These are phyloP conservation scores for Clavelina lepadiformis DNA, from an alignment of 23 tunicate genomes.

Conservation along the genomic window DNA sequence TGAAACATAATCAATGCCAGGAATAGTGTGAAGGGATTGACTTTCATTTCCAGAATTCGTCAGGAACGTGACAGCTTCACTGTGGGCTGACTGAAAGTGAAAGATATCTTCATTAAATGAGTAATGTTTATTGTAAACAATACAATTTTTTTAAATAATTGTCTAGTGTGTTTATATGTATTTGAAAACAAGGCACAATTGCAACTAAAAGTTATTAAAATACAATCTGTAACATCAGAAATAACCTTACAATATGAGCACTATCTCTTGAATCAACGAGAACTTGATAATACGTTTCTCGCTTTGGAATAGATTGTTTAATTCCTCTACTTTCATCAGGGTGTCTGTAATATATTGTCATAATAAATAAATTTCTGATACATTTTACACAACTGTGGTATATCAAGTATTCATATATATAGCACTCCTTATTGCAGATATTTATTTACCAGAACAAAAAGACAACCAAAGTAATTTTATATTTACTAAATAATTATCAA, in stretches of 20 bases:
- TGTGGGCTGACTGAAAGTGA: constrained; percentile 35
- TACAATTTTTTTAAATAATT: not conserved
- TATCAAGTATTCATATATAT: too few species aligned
- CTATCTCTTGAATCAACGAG: constrained; percentile 77
- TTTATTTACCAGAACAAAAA: too few species aligned
- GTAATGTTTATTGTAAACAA: not conserved
- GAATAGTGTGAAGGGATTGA: constrained; percentile 54
- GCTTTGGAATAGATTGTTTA: constrained; percentile 35
- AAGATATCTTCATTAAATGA: not conserved
- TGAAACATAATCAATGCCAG: constrained; percentile 83
- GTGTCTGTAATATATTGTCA: too few species aligned
- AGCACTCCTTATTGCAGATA: too few species aligned
- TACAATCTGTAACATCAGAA: not conserved
- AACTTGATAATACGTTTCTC: constrained; percentile 77
- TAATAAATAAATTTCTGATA: too few species aligned
- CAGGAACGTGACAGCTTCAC: constrained; percentile 77
- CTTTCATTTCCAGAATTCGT: constrained; percentile 17
- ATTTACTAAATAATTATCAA: too few species aligned
- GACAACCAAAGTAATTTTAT: too few species aligned
- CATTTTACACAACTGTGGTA: too few species aligned
- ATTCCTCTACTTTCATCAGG: constrained; percentile 1
- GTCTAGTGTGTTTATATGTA: not conserved
- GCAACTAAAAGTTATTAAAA: not conserved
- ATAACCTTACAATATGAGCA: constrained; percentile 21
- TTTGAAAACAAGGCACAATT: not conserved